These are phyloP conservation scores for Psococerastis gibbosa DNA, from an alignment of 2,888 invertebrate genomes.

Conservation along the genomic window DNA sequence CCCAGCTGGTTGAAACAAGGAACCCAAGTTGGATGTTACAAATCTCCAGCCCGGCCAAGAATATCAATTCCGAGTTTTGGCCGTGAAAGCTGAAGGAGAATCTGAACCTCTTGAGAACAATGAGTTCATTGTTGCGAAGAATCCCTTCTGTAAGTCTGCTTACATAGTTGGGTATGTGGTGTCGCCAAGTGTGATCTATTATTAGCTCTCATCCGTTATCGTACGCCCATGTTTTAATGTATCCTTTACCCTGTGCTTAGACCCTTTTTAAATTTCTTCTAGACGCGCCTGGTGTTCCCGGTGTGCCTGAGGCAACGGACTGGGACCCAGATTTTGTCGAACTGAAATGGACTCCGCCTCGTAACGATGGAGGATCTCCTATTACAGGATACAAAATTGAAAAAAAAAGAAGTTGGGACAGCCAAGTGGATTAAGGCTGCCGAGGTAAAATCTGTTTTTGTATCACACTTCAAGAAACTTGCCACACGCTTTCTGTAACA, in stretches of 20 bases:
- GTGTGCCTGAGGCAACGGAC: conserved; percentile 74
- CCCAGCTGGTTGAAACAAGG: conserved; percentile 56
- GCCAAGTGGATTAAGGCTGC: conserved; percentile 79
- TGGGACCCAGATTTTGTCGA: conserved; percentile 95
- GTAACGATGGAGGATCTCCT: conserved; percentile 78
- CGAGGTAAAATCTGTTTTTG: conserved; percentile 32
- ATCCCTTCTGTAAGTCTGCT: conserved; percentile 72
- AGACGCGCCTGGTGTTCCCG: conserved; percentile 86
- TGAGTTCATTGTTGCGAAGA: conserved; percentile 84
- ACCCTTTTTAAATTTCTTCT: too few species aligned
- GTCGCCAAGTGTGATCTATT: too few species aligned
- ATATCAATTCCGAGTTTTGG: conserved; percentile 95
- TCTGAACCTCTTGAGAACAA: conserved; percentile 87
- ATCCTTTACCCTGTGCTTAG: too few species aligned
- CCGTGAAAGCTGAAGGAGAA: conserved; percentile 90
- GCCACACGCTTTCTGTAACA: too few species aligned
- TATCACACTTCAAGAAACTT: too few species aligned
- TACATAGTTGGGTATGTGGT: neutral
- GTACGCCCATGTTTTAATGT: too few species aligned
- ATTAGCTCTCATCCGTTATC: too few species aligned
- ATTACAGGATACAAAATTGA: conserved; percentile 85
- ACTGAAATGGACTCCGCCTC: conserved; percentile 78
- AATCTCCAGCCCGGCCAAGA: conserved; percentile 92
- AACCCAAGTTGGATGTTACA: conserved; percentile 70
- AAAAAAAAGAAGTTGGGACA: conserved; percentile 73